phyloP scores from a whole-genome alignment of 2,888 invertebrate genomes.

The Trachelus iudaicus region DNA sequence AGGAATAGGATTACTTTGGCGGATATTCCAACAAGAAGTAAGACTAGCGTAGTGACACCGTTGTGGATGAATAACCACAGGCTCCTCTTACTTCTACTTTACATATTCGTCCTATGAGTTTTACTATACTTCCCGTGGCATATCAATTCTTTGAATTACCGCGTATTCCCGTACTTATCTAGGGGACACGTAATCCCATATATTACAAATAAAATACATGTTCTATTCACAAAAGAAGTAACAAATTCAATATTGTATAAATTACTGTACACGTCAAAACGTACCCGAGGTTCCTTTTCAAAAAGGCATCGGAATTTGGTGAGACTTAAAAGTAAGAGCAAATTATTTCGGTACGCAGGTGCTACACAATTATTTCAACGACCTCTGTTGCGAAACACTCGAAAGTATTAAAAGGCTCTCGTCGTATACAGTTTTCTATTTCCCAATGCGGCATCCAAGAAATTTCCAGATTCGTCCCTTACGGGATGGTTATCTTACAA shows the following conservation, averaged over 20 bases:
- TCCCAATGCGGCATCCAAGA: neutral
- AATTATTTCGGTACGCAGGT: neutral
- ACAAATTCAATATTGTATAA: neutral
- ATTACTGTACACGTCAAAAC: conserved; percentile 1
- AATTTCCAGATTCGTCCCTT: neutral
- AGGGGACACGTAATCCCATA: neutral
- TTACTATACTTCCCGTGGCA: neutral
- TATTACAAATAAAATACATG: neutral
- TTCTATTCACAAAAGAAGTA: conserved; percentile 1
- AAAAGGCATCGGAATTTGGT: neutral
- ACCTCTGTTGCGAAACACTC: neutral
- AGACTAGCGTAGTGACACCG: neutral
- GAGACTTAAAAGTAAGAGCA: neutral
- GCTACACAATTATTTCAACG: neutral
- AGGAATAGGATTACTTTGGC: neutral
- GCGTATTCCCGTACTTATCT: neutral
- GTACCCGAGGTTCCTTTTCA: neutral
- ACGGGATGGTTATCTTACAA: neutral
- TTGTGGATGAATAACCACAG: neutral
- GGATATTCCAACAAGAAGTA: neutral
- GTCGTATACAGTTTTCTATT: neutral
- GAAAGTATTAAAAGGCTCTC: neutral
- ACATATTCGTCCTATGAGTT: neutral
- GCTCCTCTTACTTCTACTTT: neutral
- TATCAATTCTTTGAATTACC: neutral